phyloP scores from a whole-genome alignment of 2,888 invertebrate genomes.

The Mythimna vitellina region DNA sequence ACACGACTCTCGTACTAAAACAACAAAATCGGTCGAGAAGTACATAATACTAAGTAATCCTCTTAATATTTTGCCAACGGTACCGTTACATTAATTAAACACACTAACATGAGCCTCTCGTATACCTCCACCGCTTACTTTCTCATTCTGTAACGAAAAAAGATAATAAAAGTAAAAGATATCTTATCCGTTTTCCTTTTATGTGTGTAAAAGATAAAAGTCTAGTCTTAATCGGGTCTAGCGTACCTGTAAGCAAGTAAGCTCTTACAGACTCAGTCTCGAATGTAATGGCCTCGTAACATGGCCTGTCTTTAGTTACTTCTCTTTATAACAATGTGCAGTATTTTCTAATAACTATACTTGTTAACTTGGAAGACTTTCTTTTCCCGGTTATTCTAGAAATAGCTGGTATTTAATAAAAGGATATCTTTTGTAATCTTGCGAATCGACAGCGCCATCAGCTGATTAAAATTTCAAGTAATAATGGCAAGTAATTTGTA shows the following conservation, averaged over 20 bases:
- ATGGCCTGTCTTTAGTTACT: constrained; percentile 26
- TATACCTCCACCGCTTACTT: background rate
- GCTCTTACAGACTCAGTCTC: constrained; percentile 38
- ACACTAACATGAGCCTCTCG: background rate
- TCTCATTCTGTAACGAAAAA: constrained; percentile 9
- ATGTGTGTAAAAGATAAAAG: constrained; percentile 40
- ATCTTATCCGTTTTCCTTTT: constrained; percentile 27
- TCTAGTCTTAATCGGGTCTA: constrained; percentile 41
- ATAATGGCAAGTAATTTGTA: too few relatives aligned
- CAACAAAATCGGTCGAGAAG: too few relatives aligned
- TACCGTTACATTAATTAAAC: constrained; percentile 17
- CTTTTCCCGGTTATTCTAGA: background rate
- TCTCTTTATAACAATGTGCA: constrained; percentile 11
- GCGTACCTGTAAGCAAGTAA: constrained; percentile 24
- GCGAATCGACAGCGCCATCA: background rate
- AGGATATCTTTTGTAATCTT: background rate
- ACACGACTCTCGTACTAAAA: too few relatives aligned
- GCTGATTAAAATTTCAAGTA: too few relatives aligned
- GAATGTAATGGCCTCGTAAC: constrained; percentile 44
- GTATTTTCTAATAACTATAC: constrained; percentile 20
- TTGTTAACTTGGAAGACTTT: constrained; percentile 1
- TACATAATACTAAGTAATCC: background rate
- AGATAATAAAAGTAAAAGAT: constrained; percentile 31
- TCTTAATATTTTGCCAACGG: background rate
- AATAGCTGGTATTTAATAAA: background rate